Percentiles rank a stretch among this genome's conserved stretches.
Evolutionary conservation across 2,888 invertebrate genomes (phyloP).

Genomic region (Drosophila aldrichi): DNA sequence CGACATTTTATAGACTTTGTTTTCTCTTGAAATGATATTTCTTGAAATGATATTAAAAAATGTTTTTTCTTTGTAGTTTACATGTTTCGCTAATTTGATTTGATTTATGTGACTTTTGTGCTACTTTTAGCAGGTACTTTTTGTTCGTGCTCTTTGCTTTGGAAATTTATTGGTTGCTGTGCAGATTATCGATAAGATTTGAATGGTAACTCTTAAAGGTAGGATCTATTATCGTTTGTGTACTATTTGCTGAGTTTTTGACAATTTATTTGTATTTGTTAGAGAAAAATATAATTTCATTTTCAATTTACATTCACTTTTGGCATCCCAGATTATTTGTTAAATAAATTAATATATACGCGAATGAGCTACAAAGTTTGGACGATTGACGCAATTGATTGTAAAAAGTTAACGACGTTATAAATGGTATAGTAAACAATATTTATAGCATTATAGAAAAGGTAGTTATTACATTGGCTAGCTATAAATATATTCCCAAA

Average conservation of each 20-base stretch:
- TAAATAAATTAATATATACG: too few relatives aligned
- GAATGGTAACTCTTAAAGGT: not conserved
- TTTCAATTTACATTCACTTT: not conserved
- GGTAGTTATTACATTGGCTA: not conserved
- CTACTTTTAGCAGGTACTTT: slow-evolving; percentile 23
- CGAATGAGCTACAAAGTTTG: too few relatives aligned
- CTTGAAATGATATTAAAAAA: not conserved
- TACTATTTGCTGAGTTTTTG: too few relatives aligned
- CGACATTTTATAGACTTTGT: slow-evolving; percentile 26
- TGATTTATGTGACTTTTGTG: slow-evolving; percentile 35
- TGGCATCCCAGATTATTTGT: not conserved
- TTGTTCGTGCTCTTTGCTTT: not conserved
- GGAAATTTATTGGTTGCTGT: not conserved
- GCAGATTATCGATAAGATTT: not conserved
- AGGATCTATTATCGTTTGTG: not conserved
- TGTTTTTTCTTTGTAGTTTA: slow-evolving; percentile 20
- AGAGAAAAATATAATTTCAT: too few relatives aligned
- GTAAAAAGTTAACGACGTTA: not conserved
- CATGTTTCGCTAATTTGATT: slow-evolving; percentile 36
- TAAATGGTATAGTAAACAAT: not conserved
- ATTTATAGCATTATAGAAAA: not conserved
- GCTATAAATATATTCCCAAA: too few relatives aligned
- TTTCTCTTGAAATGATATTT: not conserved
- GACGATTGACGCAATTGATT: not conserved
- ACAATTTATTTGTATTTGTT: too few relatives aligned